Conservation (phyloP, 2,113 vertebrate genomes). For the Passerina amoena region DNA sequence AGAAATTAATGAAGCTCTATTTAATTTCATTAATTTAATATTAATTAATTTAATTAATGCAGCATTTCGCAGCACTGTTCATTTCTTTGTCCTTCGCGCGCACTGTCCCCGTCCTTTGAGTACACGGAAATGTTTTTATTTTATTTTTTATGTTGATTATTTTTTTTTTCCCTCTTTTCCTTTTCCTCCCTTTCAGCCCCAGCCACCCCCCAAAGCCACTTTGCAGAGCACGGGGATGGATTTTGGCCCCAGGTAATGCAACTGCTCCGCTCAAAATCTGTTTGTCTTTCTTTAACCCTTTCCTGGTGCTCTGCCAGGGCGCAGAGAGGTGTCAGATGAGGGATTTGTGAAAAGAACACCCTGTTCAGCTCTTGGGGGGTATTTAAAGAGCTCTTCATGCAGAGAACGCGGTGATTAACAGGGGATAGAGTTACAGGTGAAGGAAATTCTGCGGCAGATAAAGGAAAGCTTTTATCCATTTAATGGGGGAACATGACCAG, state of each 20-base stretch:
- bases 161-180: background rate
- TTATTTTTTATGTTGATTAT: background rate
- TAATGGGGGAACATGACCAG: background rate
- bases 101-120: background rate
- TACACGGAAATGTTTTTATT: background rate
- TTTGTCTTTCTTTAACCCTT: background rate
- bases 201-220: background rate
- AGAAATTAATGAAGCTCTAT: background rate
- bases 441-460: constrained; percentile 2
- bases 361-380: background rate
- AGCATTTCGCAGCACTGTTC: background rate
- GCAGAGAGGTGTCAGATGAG: background rate
- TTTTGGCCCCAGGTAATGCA: background rate
- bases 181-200: background rate
- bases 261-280: fast-evolving
- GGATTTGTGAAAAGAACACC: background rate
- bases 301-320: background rate
- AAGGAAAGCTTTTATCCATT: background rate
- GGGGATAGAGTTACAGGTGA: background rate
- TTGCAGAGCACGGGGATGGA: background rate
- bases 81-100: no score
- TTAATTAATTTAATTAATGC: no score
- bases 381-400: constrained; percentile 21
- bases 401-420: background rate
- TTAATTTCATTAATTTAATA: no score